Conservation (phyloP, 2,888 invertebrate species). For the Eupithecia insigniata region DNA sequence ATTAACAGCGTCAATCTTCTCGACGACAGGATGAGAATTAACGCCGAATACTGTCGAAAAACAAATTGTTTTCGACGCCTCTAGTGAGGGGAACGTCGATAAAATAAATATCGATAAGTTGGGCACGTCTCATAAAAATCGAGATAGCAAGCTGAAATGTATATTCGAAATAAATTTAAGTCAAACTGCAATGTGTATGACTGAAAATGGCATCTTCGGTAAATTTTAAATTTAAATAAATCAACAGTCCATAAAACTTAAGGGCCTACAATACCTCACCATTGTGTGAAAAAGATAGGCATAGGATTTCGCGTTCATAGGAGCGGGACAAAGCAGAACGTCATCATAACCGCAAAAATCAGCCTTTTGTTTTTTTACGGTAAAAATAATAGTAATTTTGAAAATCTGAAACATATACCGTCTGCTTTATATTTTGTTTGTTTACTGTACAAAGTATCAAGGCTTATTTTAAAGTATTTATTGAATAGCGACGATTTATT, state of each 20-base stretch:
- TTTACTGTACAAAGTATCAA: no score
- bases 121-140: conserved; percentile 28
- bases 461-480: no score
- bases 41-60: conserved; percentile 56
- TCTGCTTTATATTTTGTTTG: no score
- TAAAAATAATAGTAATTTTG: no score
- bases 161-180: conserved; percentile 31
- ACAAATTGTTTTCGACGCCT: conserved; percentile 55
- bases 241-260: conserved; percentile 16
- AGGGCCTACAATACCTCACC: no score
- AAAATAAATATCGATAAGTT: conserved; percentile 38
- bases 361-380: no score
- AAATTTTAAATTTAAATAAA: conserved; percentile 18
- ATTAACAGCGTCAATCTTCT: conserved; percentile 58
- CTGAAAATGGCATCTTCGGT: conserved; percentile 22
- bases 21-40: conserved; percentile 53
- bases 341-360: no score
- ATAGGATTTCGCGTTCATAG: no score
- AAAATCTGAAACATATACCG: no score
- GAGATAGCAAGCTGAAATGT: conserved; percentile 28
- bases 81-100: conserved; percentile 42
- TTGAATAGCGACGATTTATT: no score
- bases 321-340: no score
- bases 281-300: no score
- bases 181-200: conserved; percentile 18